These are phyloP conservation scores for Heteronetta atricapilla DNA, from an alignment of 2,113 vertebrate species.

Conservation along the genomic window DNA sequence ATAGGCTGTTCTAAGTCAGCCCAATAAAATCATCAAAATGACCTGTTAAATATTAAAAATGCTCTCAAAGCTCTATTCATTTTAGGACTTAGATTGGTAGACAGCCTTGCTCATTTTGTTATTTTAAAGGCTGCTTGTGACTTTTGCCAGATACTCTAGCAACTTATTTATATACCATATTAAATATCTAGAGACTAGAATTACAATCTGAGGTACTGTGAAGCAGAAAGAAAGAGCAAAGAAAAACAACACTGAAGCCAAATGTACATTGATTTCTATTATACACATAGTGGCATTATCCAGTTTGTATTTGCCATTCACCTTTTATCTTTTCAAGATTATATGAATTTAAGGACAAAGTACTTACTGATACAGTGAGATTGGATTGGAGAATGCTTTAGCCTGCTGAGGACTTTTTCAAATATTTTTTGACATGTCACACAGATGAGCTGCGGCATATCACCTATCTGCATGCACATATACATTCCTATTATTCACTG, in stretches of 20 bases:
- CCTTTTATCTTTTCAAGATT: background rate
- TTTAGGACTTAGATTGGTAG: background rate
- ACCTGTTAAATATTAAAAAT: conserved; percentile 51
- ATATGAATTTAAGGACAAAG: background rate
- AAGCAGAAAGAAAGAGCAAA: background rate
- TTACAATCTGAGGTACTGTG: background rate
- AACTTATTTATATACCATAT: background rate
- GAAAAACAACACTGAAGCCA: background rate
- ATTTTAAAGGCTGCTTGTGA: background rate
- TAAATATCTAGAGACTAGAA: background rate
- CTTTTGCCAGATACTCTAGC: background rate
- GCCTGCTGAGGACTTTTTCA: background rate
- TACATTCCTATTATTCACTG: background rate
- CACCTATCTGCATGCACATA: background rate
- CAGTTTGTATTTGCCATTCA: background rate
- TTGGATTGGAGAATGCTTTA: background rate
- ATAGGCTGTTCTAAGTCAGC: conserved; percentile 3
- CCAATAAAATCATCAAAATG: background rate
- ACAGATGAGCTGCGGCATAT: rapidly evolving
- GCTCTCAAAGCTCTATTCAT: background rate
- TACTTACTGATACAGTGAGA: background rate
- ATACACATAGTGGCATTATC: background rate
- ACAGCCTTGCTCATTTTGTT: background rate
- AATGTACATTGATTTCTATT: background rate
- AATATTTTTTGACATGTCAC: background rate